Base-by-base conservation (phyloP, 2,113 vertebrate species). In the Apteryx owenii region DNA sequence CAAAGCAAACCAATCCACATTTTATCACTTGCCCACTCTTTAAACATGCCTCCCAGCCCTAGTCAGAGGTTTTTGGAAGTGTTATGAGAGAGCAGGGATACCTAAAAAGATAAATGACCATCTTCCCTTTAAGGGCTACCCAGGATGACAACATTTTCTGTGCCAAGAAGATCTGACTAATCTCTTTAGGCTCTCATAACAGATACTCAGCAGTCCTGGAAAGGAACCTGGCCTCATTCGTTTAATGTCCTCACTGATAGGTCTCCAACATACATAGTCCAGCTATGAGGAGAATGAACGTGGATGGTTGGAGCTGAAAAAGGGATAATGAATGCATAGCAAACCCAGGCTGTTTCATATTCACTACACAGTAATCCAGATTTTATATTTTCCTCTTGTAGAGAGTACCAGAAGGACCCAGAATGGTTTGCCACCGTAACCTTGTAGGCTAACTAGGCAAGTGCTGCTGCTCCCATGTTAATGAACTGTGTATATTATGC, bases 81-180 rank as follows among this genome's bases (percentile, higher is more conserved):
- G 33, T 28, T 85, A 8, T 50, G 80, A 90, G 88, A 66, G 68
- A 71, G 19, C 17, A 90, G 72, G 95, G 96, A 96, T 96, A 86
- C 80, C 58, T 76, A 75, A 93, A 88, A 83, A 93, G 93, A 94
- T 97, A 95, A 91, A 10, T 88, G 95, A 93, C 88, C 90, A 81
- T 78, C 72, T 90, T 95, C 76, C 80, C 56, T 86, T 95, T 56
- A 93, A 93, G 46, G 60, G 28, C 66, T 92, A 56, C 14, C 83
- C 88, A 86, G 81, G 46, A 91, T 65, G 85, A 88, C 90, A 93
- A 33, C 42, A 85, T 48, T 91, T 93, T 70, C 64, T 88, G 9
- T 78, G 54, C 88, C 9, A 21, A 88, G 69, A 84, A 90, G 60
- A 71, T 84, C 82, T 95, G 96, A 94, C 21, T 93, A 93, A 94